phyloP scores from a whole-genome alignment of 2,113 vertebrate species.

The Scytalopus superciliaris region DNA sequence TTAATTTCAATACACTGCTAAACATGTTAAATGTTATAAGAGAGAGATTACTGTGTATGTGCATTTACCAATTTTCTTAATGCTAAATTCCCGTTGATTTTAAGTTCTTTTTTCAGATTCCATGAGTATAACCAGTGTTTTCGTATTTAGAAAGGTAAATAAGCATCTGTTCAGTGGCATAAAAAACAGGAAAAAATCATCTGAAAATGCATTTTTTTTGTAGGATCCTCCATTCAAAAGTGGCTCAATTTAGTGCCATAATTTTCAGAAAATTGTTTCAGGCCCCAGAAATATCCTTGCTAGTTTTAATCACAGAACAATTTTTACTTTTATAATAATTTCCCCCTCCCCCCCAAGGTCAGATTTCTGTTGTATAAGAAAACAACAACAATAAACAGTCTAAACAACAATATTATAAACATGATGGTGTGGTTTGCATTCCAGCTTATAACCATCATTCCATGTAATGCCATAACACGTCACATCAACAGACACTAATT shows the following conservation, averaged over 20 bases:
- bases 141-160: not conserved
- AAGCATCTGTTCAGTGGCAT: not conserved
- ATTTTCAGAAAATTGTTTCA: slow-evolving; percentile 11
- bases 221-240: not conserved
- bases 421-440: not conserved
- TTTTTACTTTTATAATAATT: not conserved
- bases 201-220: not conserved
- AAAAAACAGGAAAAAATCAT: not conserved
- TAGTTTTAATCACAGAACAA: not conserved
- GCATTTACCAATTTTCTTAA: not conserved
- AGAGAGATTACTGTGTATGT: not conserved
- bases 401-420: not conserved
- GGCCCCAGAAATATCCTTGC: not conserved
- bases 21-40: slow-evolving; percentile 22
- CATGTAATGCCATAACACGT: not conserved
- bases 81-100: not conserved
- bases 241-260: not conserved
- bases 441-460: not conserved
- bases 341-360: not conserved
- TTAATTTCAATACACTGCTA: slow-evolving; percentile 42
- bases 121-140: not conserved
- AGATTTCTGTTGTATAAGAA: not conserved
- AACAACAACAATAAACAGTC: not conserved
- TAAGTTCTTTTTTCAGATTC: not conserved
- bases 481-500: not conserved